phyloP scores from a whole-genome alignment of 2,113 vertebrate species.

The Clarias batrachus region DNA sequence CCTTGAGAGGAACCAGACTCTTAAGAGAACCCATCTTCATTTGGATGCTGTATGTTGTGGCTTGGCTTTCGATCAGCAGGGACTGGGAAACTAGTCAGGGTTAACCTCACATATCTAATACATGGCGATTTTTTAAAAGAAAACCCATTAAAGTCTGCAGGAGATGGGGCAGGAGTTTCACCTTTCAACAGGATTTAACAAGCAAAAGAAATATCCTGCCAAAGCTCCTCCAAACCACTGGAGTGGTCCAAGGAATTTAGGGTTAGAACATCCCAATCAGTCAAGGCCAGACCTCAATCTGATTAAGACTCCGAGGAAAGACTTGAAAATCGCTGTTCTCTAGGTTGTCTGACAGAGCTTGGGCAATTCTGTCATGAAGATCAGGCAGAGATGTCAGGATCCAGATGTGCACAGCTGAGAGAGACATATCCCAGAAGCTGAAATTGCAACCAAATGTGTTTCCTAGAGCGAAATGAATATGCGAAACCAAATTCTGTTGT shows the following conservation, averaged over 20 bases:
- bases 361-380: neutral
- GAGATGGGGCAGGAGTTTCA: neutral
- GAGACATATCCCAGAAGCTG: neutral
- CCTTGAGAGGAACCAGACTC: too few relatives aligned
- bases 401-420: slow-evolving; percentile 3
- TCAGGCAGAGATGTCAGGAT: neutral
- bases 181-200: neutral
- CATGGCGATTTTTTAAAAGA: neutral
- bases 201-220: neutral
- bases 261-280: neutral
- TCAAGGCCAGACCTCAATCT: neutral
- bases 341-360: neutral
- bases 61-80: neutral
- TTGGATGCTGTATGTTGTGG: neutral
- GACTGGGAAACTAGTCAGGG: neutral
- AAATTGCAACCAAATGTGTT: neutral
- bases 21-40: too few relatives aligned
- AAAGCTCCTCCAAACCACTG: neutral
- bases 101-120: neutral
- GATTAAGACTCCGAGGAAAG: neutral
- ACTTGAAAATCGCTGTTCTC: neutral
- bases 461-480: neutral
- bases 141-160: neutral
- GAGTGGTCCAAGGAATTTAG: neutral
- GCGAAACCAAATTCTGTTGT: neutral